Evolutionary conservation across 2,888 invertebrate species (phyloP), one percentile per base, ranked within the genome.

Genomic region (Helobdella robusta): DNA sequence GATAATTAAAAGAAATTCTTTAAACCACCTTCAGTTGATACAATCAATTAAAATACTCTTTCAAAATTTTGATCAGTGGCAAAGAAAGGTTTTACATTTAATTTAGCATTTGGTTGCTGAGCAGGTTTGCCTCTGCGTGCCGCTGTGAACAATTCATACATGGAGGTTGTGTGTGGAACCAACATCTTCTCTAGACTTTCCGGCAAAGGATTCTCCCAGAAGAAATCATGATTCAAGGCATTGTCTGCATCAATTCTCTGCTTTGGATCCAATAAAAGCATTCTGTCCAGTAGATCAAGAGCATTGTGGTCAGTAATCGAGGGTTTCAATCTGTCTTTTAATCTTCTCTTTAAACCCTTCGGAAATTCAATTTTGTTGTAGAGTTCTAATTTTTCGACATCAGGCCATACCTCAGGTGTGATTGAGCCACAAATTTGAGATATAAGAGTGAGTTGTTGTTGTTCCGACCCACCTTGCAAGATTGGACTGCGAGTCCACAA

Each of bases 191-290:
- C 74, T 58, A 82, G 73, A 65, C 79, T 80, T 25, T 70, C 70
- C 0, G 95, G 94, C 88, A 92, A 89, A 0, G 98, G 97, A 78
- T 94, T 92, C 4, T 89, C 89, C 92, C 93, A 98, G 82, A 98
- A 98, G 82, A 97, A 98, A 77, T 94, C 92, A 76, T 98, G 95
- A 81, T 94, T 92, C 1, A 98, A 79, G 0, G 95, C 93, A 0
- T 89, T 87, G 77, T 97, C 94, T 0, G 92, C 87, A 76, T 94
- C 91, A 65, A 82, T 84, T 67, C 92, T 82, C 78, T 91, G 91
- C 0, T 87, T 85, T 0, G 98, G 98, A 80, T 98, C 94, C 59
- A 98, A 80, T 8, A 89, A 88, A 54, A 98, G 80, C 25, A 98
- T 81, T 75, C 89, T 90, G 76, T 98, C 97, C 0, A 98, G 80